Evolutionary conservation across 1,140 invertebrate species (phyloP).

Genomic region (Oncopodura yosiiana): DNA sequence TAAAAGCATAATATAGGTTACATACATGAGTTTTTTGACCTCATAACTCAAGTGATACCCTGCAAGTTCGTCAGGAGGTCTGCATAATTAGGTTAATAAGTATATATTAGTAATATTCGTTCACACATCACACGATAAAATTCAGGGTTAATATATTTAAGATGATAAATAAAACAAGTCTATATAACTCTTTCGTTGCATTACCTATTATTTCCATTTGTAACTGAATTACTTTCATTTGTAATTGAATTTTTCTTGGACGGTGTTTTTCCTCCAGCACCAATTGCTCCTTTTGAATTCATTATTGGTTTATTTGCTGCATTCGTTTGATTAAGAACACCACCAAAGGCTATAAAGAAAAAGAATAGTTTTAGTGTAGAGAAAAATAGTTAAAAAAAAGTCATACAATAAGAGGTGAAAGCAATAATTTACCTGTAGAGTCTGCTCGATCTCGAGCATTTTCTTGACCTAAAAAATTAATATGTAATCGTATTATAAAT

Average conservation of each 20-base stretch:
- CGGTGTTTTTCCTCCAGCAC: slow-evolving; percentile 12
- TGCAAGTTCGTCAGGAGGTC: slow-evolving; percentile 80
- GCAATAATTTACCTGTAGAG: too few species aligned
- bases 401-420: background rate
- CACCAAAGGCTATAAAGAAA: slow-evolving; percentile 5
- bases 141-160: too few species aligned
- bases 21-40: slow-evolving; percentile 99
- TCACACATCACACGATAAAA: too few species aligned
- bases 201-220: slow-evolving; percentile 24
- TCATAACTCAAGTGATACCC: slow-evolving; percentile 97
- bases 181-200: too few species aligned
- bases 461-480: too few species aligned
- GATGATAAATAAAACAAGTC: too few species aligned
- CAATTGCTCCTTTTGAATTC: slow-evolving; percentile 24
- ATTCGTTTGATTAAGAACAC: background rate
- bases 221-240: slow-evolving; percentile 16
- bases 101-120: background rate
- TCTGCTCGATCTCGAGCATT: too few species aligned
- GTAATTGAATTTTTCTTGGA: slow-evolving; percentile 10
- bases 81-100: slow-evolving; percentile 36
- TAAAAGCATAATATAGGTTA: slow-evolving; percentile 43
- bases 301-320: slow-evolving; percentile 20
- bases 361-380: background rate
- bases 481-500: too few species aligned
- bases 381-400: background rate